Conservation (phyloP, 2,888 invertebrate species). For the Abrostola tripartita region DNA sequence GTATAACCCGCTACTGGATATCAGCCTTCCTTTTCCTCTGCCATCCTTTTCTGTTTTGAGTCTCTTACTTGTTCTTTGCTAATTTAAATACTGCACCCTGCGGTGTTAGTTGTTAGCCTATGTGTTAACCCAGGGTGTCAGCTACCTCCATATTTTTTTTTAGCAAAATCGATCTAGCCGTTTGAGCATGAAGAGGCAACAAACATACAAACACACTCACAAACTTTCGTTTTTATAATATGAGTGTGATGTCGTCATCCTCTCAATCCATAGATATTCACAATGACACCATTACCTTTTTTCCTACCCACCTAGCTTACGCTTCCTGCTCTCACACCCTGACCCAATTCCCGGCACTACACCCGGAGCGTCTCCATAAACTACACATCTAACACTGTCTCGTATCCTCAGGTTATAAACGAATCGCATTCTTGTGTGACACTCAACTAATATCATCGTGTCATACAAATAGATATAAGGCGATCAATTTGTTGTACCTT, state of each 20-base stretch:
- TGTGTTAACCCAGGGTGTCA: too few relatives aligned
- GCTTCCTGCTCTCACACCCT: conserved; percentile 39
- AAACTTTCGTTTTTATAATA: too few relatives aligned
- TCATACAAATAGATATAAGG: conserved; percentile 31
- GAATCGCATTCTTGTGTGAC: conserved; percentile 26
- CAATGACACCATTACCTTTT: background rate
- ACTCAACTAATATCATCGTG: conserved; percentile 35
- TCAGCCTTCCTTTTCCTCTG: too few relatives aligned
- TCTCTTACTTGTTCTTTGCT: too few relatives aligned
- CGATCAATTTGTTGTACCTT: conserved; percentile 15
- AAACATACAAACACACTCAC: too few relatives aligned
- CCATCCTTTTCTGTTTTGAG: too few relatives aligned
- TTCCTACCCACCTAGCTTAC: conserved; percentile 20
- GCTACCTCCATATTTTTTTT: too few relatives aligned
- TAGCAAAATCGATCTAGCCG: too few relatives aligned
- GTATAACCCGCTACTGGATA: too few relatives aligned
- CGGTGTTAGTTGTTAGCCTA: too few relatives aligned
- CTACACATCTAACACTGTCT: conserved; percentile 34
- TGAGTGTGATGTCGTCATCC: background rate
- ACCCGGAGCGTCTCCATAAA: conserved; percentile 17
- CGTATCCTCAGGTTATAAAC: conserved; percentile 25
- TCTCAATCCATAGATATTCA: background rate
- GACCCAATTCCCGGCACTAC: conserved; percentile 33
- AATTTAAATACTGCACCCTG: too few relatives aligned
- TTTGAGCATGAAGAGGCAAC: too few relatives aligned